Evolutionary conservation across 2,113 vertebrate genomes (phyloP).

Genomic region (Thamnaconus septentrionalis): DNA sequence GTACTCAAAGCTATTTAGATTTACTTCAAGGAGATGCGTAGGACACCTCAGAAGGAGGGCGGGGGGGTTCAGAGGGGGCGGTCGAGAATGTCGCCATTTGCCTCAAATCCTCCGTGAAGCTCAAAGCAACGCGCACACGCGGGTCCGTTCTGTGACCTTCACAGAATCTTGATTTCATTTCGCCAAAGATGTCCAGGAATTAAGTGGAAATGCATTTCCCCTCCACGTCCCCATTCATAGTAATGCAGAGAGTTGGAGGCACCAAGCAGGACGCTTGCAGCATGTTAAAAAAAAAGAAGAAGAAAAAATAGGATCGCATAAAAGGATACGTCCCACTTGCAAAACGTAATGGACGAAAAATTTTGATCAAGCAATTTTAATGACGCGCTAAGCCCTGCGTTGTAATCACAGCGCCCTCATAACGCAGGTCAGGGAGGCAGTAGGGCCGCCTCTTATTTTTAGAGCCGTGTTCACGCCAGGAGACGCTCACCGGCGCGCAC

Average conservation of each 20-base stretch:
- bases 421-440: conserved; percentile 23
- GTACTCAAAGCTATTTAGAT: conserved; percentile 68
- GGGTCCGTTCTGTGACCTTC: conserved; percentile 40
- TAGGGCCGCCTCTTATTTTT: not conserved
- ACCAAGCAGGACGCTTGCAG: conserved; percentile 56
- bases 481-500: conserved; percentile 1
- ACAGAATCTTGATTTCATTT: conserved; percentile 54
- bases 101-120: conserved; percentile 39
- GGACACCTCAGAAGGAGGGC: conserved; percentile 54
- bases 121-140: conserved; percentile 50
- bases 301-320: conserved; percentile 35
- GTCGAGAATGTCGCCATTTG: no score
- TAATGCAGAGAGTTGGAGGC: conserved; percentile 54
- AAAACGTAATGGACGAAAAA: conserved; percentile 47
- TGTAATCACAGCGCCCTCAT: conserved; percentile 36
- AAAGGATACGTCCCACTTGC: conserved; percentile 47
- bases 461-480: not conserved
- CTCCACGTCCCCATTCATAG: conserved; percentile 65
- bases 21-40: conserved; percentile 68
- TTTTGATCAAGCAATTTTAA: conserved; percentile 64
- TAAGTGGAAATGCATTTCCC: conserved; percentile 53
- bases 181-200: conserved; percentile 43
- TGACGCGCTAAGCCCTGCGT: conserved; percentile 51
- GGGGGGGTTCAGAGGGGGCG: conserved; percentile 33
- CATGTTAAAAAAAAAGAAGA: conserved; percentile 57